A percentile compares a stretch with the other conserved stretches of the same genome.
Conservation (phyloP, 2,113 vertebrate genomes). For the Psettodes erumei region DNA sequence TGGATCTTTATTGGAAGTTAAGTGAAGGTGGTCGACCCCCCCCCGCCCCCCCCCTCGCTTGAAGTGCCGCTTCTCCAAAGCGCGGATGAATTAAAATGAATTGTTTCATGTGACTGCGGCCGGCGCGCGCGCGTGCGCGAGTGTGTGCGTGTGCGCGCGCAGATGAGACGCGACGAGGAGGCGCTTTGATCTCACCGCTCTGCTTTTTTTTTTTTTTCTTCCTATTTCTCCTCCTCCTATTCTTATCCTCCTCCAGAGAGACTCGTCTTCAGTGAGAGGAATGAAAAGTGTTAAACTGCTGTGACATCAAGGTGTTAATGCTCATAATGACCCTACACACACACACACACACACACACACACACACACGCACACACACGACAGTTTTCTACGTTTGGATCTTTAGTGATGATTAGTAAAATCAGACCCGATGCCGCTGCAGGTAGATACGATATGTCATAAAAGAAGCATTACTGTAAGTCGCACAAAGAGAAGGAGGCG, state of each 20-base stretch:
- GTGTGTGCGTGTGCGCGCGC: too few species aligned
- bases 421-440: too few species aligned
- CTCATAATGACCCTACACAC: too few species aligned
- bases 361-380: too few species aligned
- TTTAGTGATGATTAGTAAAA: too few species aligned
- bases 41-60: too few species aligned
- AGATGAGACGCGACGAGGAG: slow-evolving; percentile 25
- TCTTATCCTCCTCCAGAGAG: slow-evolving; percentile 51
- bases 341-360: too few species aligned
- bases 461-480: slow-evolving; percentile 12
- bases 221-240: slow-evolving; percentile 51
- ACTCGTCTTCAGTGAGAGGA: slow-evolving; percentile 28
- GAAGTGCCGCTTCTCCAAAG: not conserved
- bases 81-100: slow-evolving; percentile 37
- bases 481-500: not conserved
- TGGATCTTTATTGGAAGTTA: slow-evolving; percentile 33
- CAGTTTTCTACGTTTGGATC: not conserved
- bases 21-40: too few species aligned
- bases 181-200: slow-evolving; percentile 40
- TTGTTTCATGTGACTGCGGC: slow-evolving; percentile 43
- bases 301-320: slow-evolving; percentile 30
- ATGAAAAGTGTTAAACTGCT: slow-evolving; percentile 34
- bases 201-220: too few species aligned
- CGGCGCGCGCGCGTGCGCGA: slow-evolving; percentile 6
- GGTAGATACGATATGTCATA: not conserved